These are phyloP conservation scores for Gobio gobio DNA, from an alignment of 2,113 vertebrate species.

Conservation along the genomic window DNA sequence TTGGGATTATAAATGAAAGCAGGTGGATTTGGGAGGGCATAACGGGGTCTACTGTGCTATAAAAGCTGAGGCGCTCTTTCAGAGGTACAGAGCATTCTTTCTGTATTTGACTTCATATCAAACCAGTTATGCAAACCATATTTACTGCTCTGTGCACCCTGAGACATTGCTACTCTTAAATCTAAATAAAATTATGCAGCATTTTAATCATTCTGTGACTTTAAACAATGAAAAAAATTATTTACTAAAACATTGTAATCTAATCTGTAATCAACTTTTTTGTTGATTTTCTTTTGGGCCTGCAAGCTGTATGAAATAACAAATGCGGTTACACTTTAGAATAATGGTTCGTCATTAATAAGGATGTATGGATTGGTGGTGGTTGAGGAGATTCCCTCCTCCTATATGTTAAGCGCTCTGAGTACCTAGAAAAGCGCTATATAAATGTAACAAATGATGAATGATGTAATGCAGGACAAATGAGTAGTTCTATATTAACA, in stretches of 20 bases:
- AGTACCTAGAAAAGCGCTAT: too few species aligned
- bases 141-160: background rate
- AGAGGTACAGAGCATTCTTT: constrained; percentile 21
- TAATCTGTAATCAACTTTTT: background rate
- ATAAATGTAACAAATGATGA: too few species aligned
- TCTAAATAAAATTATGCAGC: too few species aligned
- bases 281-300: background rate
- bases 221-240: too few species aligned
- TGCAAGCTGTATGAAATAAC: background rate
- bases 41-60: constrained; percentile 24
- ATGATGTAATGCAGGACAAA: too few species aligned
- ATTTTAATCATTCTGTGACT: too few species aligned
- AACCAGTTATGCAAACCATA: background rate
- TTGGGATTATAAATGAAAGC: constrained; percentile 39
- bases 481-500: too few species aligned
- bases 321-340: background rate
- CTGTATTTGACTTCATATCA: background rate
- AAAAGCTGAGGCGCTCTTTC: background rate
- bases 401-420: too few species aligned
- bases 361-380: too few species aligned
- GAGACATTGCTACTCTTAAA: background rate
- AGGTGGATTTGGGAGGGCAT: constrained; percentile 47
- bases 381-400: too few species aligned
- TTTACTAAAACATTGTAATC: too few species aligned
- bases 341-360: too few species aligned